phyloP scores from a whole-genome alignment of 2,797 vertebrate species.

The Austrolebias charrua region DNA sequence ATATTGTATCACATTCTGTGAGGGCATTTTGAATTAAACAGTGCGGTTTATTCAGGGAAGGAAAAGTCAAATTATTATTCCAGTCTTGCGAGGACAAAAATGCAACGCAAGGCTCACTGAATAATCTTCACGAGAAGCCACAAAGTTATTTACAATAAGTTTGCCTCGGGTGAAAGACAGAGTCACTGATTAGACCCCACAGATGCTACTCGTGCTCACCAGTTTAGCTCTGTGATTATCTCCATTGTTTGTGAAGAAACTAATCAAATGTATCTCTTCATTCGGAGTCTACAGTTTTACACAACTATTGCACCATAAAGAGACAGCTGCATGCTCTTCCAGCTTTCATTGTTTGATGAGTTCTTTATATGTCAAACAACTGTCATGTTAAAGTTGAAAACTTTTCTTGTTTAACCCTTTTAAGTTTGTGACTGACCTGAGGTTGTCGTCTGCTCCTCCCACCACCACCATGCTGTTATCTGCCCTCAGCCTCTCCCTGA shows the following conservation, averaged over 20 bases:
- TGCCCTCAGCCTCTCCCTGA: slow-evolving; percentile 92
- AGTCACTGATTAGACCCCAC: no score
- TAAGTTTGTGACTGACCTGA: slow-evolving; percentile 80
- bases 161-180: no score
- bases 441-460: slow-evolving; percentile 94
- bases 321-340: no score
- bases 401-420: not conserved
- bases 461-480: slow-evolving; percentile 98
- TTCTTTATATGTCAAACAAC: not conserved
- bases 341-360: no score
- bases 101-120: not conserved
- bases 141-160: no score
- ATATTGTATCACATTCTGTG: no score
- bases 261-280: no score
- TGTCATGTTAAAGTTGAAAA: not conserved
- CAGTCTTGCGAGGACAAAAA: not conserved
- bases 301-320: no score
- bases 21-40: not conserved
- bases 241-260: no score
- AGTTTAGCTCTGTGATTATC: no score
- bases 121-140: not conserved
- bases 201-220: no score
- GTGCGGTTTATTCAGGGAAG: not conserved
- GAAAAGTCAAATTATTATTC: not conserved
- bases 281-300: no score